Evolutionary conservation across 2,888 invertebrate species (phyloP).

Genomic region (Oeneis ivallda): DNA sequence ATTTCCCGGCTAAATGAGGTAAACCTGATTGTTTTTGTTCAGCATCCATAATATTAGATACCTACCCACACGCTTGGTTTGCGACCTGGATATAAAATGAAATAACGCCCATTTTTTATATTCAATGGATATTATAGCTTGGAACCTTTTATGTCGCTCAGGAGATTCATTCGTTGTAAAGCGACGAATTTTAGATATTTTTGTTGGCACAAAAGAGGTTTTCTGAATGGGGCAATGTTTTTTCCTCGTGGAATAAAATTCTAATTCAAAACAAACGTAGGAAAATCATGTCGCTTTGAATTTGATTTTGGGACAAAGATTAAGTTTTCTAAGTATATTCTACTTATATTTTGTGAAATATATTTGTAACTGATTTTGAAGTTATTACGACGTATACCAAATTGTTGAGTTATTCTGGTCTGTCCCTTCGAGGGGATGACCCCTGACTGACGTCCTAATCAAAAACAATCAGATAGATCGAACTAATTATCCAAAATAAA

Average conservation of each 20-base stretch:
- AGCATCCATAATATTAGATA: conserved; percentile 27
- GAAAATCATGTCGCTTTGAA: neutral
- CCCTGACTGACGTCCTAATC: too few relatives aligned
- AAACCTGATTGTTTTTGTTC: conserved; percentile 32
- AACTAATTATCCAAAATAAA: too few relatives aligned
- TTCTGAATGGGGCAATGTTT: conserved; percentile 21
- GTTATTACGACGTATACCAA: too few relatives aligned
- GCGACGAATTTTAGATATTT: conserved; percentile 19
- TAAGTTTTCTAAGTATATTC: neutral
- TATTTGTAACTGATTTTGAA: too few relatives aligned
- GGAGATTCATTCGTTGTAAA: conserved; percentile 21
- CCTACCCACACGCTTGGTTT: conserved; percentile 18
- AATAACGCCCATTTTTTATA: conserved; percentile 32
- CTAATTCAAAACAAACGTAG: conserved; percentile 15
- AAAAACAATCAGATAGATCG: too few relatives aligned
- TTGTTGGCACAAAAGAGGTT: conserved; percentile 16
- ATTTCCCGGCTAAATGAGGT: conserved; percentile 29
- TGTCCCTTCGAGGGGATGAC: too few relatives aligned
- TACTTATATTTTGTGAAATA: too few relatives aligned
- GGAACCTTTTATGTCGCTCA: conserved; percentile 12
- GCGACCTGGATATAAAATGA: conserved; percentile 32
- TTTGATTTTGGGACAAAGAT: neutral
- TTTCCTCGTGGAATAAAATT: conserved; percentile 24
- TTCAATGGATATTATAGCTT: conserved; percentile 16
- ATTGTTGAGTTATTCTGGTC: too few relatives aligned